phyloP scores from a whole-genome alignment of 2,888 invertebrate genomes.

The Melanchra persicariae region DNA sequence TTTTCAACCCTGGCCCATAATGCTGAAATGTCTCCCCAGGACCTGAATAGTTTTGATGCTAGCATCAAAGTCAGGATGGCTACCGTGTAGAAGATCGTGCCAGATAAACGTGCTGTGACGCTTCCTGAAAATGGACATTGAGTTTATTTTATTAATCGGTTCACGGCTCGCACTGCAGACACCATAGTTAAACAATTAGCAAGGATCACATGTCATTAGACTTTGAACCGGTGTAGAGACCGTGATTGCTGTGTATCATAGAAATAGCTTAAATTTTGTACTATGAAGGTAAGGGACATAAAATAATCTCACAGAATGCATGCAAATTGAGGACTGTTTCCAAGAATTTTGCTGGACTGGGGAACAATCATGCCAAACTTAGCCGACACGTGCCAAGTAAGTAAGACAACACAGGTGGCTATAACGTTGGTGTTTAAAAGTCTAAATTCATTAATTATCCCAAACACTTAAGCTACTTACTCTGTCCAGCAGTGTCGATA shows the following conservation, averaged over 20 bases:
- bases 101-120: constrained; percentile 77
- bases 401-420: no score
- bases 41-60: constrained; percentile 72
- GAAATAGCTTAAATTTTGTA: not conserved
- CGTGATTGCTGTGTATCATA: not conserved
- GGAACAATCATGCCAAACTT: not conserved
- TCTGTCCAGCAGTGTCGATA: constrained; percentile 73
- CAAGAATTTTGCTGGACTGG: not conserved
- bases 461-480: constrained; percentile 66
- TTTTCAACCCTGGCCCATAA: constrained; percentile 76
- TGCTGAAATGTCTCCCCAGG: constrained; percentile 71
- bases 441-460: no score
- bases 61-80: constrained; percentile 75
- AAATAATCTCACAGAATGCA: not conserved
- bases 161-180: no score
- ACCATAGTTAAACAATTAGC: no score
- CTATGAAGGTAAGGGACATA: no score
- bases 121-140: constrained; percentile 72
- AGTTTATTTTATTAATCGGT: no score
- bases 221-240: no score
- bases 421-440: no score
- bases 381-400: no score
- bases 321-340: not conserved
- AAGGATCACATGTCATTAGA: no score
- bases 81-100: constrained; percentile 81